These are phyloP conservation scores for Cantharis flavilabris DNA, from an alignment of 2,888 invertebrate species.

Conservation along the genomic window DNA sequence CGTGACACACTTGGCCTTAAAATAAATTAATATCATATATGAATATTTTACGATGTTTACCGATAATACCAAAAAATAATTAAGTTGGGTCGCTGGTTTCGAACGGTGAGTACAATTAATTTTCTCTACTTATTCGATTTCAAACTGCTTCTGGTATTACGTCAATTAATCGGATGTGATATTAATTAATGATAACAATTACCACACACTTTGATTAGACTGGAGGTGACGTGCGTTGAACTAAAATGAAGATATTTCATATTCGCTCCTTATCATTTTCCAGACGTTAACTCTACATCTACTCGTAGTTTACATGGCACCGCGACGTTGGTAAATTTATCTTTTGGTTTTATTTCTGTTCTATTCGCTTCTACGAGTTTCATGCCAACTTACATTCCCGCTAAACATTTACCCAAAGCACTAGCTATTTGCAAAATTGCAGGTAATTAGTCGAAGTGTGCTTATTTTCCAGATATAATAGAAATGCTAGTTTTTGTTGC, in stretches of 20 bases:
- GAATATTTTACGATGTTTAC: not conserved
- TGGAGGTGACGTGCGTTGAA: not conserved
- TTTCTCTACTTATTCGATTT: not conserved
- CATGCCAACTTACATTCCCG: not conserved
- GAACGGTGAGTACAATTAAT: not conserved
- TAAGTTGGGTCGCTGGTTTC: not conserved
- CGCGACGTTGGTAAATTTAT: constrained; percentile 12
- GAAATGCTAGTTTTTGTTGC: not conserved
- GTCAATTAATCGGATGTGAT: not conserved
- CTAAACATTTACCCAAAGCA: constrained; percentile 1
- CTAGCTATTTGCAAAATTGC: constrained; percentile 5
- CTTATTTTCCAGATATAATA: not conserved
- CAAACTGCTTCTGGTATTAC: not conserved
- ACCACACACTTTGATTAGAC: not conserved
- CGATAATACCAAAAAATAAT: not conserved
- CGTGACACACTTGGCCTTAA: not conserved
- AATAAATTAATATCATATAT: not conserved
- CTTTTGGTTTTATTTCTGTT: constrained; percentile 8
- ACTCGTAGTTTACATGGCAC: constrained; percentile 7
- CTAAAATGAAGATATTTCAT: constrained; percentile 9
- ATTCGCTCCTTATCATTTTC: constrained; percentile 8
- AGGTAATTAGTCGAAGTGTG: constrained; percentile 5
- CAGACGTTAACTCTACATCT: constrained; percentile 3
- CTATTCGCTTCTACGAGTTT: not conserved
- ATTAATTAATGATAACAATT: not conserved